Conservation (phyloP, 1,140 invertebrate genomes). For the Melipona quadrifasciata region DNA sequence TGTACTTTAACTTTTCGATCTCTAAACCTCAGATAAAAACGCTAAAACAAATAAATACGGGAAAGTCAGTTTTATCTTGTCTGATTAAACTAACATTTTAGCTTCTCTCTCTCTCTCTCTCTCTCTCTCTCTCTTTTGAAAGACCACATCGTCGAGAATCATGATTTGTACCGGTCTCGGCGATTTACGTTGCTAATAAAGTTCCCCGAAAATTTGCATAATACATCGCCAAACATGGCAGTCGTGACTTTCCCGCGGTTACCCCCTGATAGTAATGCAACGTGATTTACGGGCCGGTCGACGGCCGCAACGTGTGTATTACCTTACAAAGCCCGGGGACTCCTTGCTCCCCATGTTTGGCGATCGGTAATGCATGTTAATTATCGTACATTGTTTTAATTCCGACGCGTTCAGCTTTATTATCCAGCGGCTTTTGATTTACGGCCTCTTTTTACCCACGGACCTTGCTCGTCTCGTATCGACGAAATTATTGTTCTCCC, state of each 20-base stretch:
- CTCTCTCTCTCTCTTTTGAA: too few species aligned
- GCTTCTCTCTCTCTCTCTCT: not conserved
- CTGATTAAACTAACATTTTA: not conserved
- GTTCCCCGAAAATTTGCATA: constrained; percentile 71
- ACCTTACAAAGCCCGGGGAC: constrained; percentile 34
- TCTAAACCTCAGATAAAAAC: not conserved
- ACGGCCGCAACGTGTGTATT: constrained; percentile 43
- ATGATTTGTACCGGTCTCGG: constrained; percentile 10
- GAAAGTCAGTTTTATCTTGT: not conserved
- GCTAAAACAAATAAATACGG: too few species aligned
- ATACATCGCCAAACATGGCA: constrained; percentile 62
- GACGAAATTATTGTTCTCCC: not conserved
- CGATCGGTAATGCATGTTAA: constrained; percentile 65
- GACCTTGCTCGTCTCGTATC: not conserved
- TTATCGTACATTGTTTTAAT: constrained; percentile 72
- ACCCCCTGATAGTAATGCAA: constrained; percentile 70
- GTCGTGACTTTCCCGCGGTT: constrained; percentile 63
- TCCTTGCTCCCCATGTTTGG: constrained; percentile 27
- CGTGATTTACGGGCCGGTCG: constrained; percentile 72
- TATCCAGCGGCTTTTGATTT: constrained; percentile 66
- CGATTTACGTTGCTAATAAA: constrained; percentile 77
- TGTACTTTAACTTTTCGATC: not conserved
- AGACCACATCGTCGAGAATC: not conserved
- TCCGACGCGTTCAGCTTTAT: constrained; percentile 58
- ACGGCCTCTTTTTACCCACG: constrained; percentile 23